A percentile compares a stretch with the other conserved stretches of the same genome.
Conservation (phyloP, 2,797 vertebrate species). For the Enteromius paludinosus region DNA sequence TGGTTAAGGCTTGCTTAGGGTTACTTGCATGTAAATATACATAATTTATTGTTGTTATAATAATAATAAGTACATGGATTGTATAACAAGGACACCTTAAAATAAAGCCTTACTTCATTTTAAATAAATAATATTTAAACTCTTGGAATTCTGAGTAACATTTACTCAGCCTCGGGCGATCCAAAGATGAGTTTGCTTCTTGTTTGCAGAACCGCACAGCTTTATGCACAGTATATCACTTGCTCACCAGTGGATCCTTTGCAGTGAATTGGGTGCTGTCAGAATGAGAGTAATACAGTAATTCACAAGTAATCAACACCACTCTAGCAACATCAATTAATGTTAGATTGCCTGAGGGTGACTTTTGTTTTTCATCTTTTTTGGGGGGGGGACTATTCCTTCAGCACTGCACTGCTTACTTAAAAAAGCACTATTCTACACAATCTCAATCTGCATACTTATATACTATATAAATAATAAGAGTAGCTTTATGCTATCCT, state of each 20-base stretch:
- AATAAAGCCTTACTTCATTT: not conserved
- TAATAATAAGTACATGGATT: too few species aligned
- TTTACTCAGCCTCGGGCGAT: not conserved
- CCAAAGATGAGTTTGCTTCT: not conserved
- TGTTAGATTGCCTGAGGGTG: not conserved
- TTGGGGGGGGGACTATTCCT: too few species aligned
- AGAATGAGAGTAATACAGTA: not conserved
- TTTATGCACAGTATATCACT: not conserved
- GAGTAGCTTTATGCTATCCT: not conserved
- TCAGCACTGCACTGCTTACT: not conserved
- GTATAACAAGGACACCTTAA: too few species aligned
- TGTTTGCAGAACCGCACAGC: not conserved
- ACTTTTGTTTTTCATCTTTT: not conserved
- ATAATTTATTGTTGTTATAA: too few species aligned
- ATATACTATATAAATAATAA: not conserved
- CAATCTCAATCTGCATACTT: too few species aligned
- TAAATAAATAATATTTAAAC: too few species aligned
- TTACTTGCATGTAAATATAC: too few species aligned
- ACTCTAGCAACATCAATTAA: not conserved
- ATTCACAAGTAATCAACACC: not conserved
- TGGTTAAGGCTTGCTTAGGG: too few species aligned
- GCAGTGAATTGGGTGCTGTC: not conserved
- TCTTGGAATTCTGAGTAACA: not conserved
- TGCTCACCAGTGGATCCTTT: not conserved
- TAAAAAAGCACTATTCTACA: not conserved